A percentile compares a stretch with the other conserved stretches of the same genome.
phyloP scores from a whole-genome alignment of 2,888 invertebrate genomes.

The Oscheius sp. region DNA sequence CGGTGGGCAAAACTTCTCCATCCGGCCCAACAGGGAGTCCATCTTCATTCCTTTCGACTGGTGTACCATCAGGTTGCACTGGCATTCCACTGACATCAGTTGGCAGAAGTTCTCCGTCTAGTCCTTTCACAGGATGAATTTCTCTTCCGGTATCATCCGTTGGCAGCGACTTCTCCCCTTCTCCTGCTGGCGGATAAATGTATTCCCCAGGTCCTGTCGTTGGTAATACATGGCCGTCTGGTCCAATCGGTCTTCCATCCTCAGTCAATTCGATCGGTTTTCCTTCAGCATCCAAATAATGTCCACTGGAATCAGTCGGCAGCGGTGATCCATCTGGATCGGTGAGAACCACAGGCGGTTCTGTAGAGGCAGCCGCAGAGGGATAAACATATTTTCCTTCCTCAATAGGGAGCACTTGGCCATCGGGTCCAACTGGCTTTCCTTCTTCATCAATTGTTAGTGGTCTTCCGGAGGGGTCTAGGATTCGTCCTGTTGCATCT shows the following conservation, averaged over 20 bases:
- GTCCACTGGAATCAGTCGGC: constrained; percentile 43
- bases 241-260: constrained; percentile 38
- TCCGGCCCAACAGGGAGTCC: constrained; percentile 60
- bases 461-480: constrained; percentile 45
- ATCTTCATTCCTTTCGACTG: constrained; percentile 40
- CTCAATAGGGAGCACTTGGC: constrained; percentile 44
- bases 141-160: constrained; percentile 40
- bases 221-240: constrained; percentile 25
- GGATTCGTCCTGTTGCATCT: constrained; percentile 34
- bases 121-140: constrained; percentile 43
- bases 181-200: constrained; percentile 37
- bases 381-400: constrained; percentile 35
- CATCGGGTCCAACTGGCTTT: constrained; percentile 50
- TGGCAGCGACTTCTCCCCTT: constrained; percentile 45
- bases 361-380: constrained; percentile 10
- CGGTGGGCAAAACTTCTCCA: constrained; percentile 51
- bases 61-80: constrained; percentile 49
- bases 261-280: constrained; percentile 12
- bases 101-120: constrained; percentile 44
- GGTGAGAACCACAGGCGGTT: constrained; percentile 45
- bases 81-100: constrained; percentile 53
- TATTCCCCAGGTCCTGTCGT: constrained; percentile 28
- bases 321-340: constrained; percentile 31
- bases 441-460: constrained; percentile 50
- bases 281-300: constrained; percentile 38